Conservation (phyloP, 2,797 vertebrate species). For the Paedocypris micromegethes region DNA sequence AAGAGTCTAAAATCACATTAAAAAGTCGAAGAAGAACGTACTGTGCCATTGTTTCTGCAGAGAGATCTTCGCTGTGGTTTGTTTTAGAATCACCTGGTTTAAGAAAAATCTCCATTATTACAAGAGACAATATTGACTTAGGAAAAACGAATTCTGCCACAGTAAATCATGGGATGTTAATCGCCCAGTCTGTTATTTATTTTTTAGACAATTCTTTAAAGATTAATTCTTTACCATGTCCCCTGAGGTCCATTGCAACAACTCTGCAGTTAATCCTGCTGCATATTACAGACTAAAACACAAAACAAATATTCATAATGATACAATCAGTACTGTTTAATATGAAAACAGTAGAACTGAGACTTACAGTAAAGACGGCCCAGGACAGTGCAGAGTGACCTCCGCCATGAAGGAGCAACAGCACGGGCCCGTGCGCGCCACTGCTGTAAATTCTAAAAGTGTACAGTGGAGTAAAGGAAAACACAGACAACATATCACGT, state of each 20-base stretch:
- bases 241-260: constrained; percentile 90
- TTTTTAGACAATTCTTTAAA: no score
- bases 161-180: neutral
- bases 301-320: constrained; percentile 46
- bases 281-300: constrained; percentile 81
- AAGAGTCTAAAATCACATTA: neutral
- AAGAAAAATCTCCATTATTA: constrained; percentile 27
- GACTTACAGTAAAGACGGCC: constrained; percentile 94
- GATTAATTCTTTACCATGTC: constrained; percentile 76
- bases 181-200: neutral
- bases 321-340: neutral
- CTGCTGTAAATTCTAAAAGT: constrained; percentile 96
- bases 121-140: constrained; percentile 18
- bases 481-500: neutral
- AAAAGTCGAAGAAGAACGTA: constrained; percentile 57
- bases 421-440: constrained; percentile 85
- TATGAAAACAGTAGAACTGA: neutral
- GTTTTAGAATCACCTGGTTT: constrained; percentile 88
- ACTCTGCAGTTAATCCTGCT: constrained; percentile 90
- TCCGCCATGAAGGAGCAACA: constrained; percentile 90
- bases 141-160: neutral
- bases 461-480: constrained; percentile 83
- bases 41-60: constrained; percentile 97
- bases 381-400: constrained; percentile 98
- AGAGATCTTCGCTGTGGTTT: constrained; percentile 87